These are phyloP conservation scores for Ricordea florida DNA, from an alignment of 92 coral and sea anemone species.

Conservation along the genomic window DNA sequence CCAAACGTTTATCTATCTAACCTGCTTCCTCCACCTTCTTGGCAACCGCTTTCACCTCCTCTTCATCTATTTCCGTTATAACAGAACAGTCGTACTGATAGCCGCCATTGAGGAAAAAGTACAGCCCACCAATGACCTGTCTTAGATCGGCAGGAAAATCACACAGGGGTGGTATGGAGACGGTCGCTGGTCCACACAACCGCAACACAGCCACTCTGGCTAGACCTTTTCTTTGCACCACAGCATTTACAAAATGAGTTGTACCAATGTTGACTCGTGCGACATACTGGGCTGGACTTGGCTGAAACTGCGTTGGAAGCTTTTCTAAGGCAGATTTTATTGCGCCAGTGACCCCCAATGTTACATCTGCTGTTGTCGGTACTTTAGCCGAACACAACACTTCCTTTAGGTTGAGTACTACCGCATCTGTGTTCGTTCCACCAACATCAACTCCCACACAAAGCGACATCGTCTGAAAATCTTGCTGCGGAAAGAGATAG, in stretches of 20 bases:
- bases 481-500: not conserved
- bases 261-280: slow-evolving; percentile 92
- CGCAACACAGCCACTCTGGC: slow-evolving; percentile 83
- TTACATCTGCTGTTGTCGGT: slow-evolving; percentile 82
- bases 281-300: slow-evolving; percentile 50
- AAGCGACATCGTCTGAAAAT: slow-evolving; percentile 59
- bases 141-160: slow-evolving; percentile 89
- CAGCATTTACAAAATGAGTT: slow-evolving; percentile 96
- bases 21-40: slow-evolving; percentile 67
- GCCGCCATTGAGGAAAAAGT: slow-evolving; percentile 86
- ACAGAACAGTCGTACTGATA: slow-evolving; percentile 64
- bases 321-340: slow-evolving; percentile 61
- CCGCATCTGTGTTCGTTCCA: slow-evolving; percentile 99
- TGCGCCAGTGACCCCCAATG: slow-evolving; percentile 79
- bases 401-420: slow-evolving; percentile 50
- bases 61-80: slow-evolving; percentile 61
- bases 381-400: slow-evolving; percentile 75
- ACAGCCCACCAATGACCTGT: slow-evolving; percentile 61
- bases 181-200: slow-evolving; percentile 90
- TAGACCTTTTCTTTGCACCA: slow-evolving; percentile 78
- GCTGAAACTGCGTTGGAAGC: slow-evolving; percentile 59
- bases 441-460: slow-evolving; percentile 96
- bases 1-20: too few species aligned
- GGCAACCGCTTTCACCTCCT: slow-evolving; percentile 65
- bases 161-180: slow-evolving; percentile 80